Conservation (phyloP, 2,113 vertebrate species). For the Pycnonotus jocosus region DNA sequence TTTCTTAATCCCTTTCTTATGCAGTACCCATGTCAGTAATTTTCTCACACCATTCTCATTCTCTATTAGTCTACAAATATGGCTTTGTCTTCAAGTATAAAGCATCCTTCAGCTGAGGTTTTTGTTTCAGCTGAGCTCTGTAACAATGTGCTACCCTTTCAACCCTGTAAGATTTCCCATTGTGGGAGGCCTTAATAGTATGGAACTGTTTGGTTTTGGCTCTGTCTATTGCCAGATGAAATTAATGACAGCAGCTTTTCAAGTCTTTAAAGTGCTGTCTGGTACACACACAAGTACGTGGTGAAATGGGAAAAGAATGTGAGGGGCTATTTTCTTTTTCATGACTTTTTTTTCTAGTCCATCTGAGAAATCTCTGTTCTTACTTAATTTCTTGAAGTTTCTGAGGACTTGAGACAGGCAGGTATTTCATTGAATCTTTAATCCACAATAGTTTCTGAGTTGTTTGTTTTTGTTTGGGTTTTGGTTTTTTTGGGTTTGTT, state of each 20-base stretch:
- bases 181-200: background rate
- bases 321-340: background rate
- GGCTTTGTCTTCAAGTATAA: background rate
- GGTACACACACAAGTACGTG: background rate
- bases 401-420: background rate
- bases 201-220: background rate
- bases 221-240: slow-evolving; percentile 4
- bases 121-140: background rate
- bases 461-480: background rate
- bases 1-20: background rate
- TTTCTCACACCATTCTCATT: background rate
- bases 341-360: background rate
- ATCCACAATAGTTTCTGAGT: background rate
- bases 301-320: background rate
- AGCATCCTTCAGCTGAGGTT: background rate
- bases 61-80: background rate
- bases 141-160: background rate
- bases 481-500: background rate
- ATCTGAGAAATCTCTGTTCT: background rate
- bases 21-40: background rate
- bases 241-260: slow-evolving; percentile 10
- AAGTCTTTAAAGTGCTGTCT: background rate
- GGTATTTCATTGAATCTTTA: background rate
- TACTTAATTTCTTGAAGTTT: background rate
- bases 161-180: background rate